A percentile compares a stretch with the other conserved stretches of the same genome.
Evolutionary conservation across 2,113 vertebrate species (phyloP).

Genomic region (Acinonyx jubatus): DNA sequence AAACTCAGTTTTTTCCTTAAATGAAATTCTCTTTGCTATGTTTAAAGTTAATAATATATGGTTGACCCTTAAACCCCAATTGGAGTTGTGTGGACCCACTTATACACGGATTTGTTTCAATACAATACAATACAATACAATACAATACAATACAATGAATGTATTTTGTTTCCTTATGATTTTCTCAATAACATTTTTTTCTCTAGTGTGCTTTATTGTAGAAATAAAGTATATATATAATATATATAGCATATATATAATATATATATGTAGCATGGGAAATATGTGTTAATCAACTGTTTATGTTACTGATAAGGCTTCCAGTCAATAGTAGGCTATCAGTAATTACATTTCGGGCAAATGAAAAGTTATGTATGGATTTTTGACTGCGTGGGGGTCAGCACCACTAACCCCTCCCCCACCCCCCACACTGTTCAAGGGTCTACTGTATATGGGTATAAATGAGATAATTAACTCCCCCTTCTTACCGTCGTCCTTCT

Average conservation of each 20-base stretch:
- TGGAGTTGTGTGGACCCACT: not conserved
- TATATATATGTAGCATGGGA: not conserved
- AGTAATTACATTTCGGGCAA: not conserved
- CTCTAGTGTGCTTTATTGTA: not conserved
- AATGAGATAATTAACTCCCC: not conserved
- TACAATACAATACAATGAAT: not conserved
- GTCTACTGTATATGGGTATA: not conserved
- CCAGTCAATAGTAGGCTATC: not conserved
- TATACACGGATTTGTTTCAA: not conserved
- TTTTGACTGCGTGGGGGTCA: not conserved
- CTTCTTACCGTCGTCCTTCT: not conserved
- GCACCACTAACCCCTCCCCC: not conserved
- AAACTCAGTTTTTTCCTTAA: not conserved
- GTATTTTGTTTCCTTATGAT: not conserved
- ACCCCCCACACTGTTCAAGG: not conserved
- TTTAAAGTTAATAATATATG: not conserved
- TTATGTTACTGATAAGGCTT: not conserved
- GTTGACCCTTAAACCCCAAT: not conserved
- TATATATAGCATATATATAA: not conserved
- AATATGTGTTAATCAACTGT: not conserved
- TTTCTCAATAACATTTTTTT: not conserved
- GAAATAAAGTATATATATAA: not conserved
- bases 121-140: not conserved
- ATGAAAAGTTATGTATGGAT: not conserved
- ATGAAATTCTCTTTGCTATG: not conserved